Base-by-base conservation (phyloP, 2,113 vertebrate species). In the Sinocyclocheilus anshuiensis region DNA sequence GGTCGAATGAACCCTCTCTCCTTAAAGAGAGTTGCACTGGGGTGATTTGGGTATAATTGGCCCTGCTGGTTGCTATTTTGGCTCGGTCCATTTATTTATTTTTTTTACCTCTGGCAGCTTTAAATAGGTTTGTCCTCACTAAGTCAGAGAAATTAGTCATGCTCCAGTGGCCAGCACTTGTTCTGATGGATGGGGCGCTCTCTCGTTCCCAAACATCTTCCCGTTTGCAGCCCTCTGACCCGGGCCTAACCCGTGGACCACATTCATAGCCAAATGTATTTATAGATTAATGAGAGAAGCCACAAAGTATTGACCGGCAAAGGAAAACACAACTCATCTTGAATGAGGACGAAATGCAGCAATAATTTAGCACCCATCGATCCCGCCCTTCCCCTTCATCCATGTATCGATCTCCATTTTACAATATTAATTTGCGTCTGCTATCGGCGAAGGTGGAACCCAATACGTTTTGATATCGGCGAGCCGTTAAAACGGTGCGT, bases 321-420 rank as follows among this genome's bases (percentile, higher is more conserved):
- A 98, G 97, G 97, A 98, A 99, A 99, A 99, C 97, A 98, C 98
- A 99, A 99, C 97, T 99, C 98, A 99, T 99, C 97, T 99, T 96
- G 96, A 97, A 98, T 98, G 97, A 99, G 97, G 96, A 97, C 96
- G 96, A 97, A 98, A 98, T 95, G 96, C 96, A 94, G 96, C 96
- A 96, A 98, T 99, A 99, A 99, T 99, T 99, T 98, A 98, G 97
- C 97, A 93, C 89, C 94, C 97, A 99, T 99, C 96, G 98, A 99
- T 96, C 69, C 20, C 6, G 18, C 95, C 90, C 93, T 94, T 0
- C 95, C 96, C 95, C 97, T 20, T 20, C 81, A 96, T 97, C 97
- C 97, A 97, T 97, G 96, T 97, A 99, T 99, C 96, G 98, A 99
- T 97, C 97, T 97, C 97, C 96, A 99, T 98, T 99, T 99, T 99